Evolutionary conservation across 2,113 vertebrate genomes (phyloP).

Genomic region (Odocoileus virginianus): DNA sequence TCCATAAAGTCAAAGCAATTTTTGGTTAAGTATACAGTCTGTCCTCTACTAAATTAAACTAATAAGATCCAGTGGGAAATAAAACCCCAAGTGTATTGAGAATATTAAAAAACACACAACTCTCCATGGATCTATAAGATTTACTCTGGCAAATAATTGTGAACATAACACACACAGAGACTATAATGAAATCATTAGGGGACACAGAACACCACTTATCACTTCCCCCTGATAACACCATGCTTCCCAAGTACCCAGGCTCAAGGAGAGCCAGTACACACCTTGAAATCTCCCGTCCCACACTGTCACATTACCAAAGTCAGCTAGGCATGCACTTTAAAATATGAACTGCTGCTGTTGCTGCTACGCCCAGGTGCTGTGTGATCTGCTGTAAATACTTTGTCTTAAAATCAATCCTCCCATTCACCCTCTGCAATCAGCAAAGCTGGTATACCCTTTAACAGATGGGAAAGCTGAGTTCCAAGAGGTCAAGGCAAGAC

Average conservation of each 20-base stretch:
- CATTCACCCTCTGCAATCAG: too few species aligned
- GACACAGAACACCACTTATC: background rate
- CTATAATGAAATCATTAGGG: background rate
- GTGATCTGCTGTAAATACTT: background rate
- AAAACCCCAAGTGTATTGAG: constrained; percentile 52
- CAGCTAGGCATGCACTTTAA: background rate
- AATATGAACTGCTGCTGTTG: rapidly evolving
- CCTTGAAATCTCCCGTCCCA: background rate
- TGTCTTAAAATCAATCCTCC: rapidly evolving
- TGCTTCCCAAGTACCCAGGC: background rate
- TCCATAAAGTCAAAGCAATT: constrained; percentile 71
- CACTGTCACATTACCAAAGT: background rate
- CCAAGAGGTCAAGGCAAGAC: background rate
- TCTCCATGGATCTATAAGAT: constrained; percentile 37
- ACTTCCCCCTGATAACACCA: background rate
- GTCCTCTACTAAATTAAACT: constrained; percentile 73
- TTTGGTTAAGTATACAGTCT: constrained; percentile 68
- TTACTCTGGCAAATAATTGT: constrained; percentile 47
- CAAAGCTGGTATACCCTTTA: background rate
- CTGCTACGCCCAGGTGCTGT: rapidly evolving
- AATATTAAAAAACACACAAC: constrained; percentile 67
- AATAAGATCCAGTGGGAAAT: constrained; percentile 70
- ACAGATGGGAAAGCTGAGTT: background rate
- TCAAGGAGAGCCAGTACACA: background rate
- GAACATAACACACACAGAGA: background rate